phyloP scores from a whole-genome alignment of 2,888 invertebrate genomes.

The Dasypolia templi region DNA sequence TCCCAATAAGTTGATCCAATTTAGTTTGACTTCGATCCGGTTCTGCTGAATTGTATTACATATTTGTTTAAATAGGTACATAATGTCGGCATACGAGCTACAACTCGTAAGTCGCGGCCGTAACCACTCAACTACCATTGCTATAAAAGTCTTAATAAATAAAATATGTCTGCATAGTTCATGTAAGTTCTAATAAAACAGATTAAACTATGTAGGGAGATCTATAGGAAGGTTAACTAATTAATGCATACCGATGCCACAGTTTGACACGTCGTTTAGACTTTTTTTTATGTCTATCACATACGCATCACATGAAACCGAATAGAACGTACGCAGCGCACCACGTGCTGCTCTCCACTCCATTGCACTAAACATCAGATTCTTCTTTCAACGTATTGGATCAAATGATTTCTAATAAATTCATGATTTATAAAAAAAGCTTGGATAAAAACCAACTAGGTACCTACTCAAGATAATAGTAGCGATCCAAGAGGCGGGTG shows the following conservation, averaged over 20 bases:
- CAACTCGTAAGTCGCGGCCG: too few relatives aligned
- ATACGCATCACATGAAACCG: too few relatives aligned
- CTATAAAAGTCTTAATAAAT: too few relatives aligned
- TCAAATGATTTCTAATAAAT: neutral
- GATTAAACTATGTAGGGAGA: too few relatives aligned
- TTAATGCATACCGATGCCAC: neutral
- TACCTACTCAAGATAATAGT: neutral
- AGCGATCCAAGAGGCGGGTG: neutral
- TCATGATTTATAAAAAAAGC: neutral
- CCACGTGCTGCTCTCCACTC: neutral
- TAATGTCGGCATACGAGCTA: neutral
- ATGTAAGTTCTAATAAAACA: too few relatives aligned
- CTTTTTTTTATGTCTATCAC: too few relatives aligned
- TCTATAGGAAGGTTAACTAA: neutral
- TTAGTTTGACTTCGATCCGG: neutral
- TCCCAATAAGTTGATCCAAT: neutral
- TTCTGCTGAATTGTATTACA: neutral
- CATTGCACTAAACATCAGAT: neutral
- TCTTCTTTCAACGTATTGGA: neutral
- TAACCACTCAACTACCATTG: too few relatives aligned
- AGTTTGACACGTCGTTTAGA: too few relatives aligned
- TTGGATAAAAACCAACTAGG: too few relatives aligned
- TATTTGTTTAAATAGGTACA: neutral
- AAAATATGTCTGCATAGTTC: too few relatives aligned
- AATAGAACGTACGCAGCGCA: neutral